Conservation (phyloP, 2,113 vertebrate genomes). For the Erinaceus europaeus region DNA sequence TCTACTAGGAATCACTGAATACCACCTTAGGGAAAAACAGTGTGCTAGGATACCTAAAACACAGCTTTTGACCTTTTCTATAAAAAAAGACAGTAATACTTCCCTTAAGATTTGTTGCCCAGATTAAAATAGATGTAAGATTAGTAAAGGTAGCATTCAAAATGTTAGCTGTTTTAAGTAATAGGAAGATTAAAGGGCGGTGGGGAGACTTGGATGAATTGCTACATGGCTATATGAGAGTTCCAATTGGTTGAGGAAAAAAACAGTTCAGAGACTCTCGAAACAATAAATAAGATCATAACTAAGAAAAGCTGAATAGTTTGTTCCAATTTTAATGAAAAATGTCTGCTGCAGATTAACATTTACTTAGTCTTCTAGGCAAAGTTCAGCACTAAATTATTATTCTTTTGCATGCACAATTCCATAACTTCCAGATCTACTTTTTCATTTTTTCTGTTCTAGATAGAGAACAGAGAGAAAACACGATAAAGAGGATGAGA, state of each 20-base stretch:
- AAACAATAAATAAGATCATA: slow-evolving; percentile 10
- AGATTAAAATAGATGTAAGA: background rate
- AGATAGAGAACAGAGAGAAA: no score
- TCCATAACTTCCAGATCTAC: no score
- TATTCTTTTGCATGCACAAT: no score
- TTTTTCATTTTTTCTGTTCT: no score
- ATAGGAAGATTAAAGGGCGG: no score
- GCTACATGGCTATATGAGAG: background rate
- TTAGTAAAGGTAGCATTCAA: background rate
- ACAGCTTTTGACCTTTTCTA: background rate
- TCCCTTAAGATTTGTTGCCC: slow-evolving; percentile 14
- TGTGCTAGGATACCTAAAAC: background rate
- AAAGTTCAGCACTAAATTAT: slow-evolving; percentile 48
- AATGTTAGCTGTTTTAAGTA: slow-evolving; percentile 1
- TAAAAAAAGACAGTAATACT: slow-evolving; percentile 32
- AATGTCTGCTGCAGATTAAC: background rate
- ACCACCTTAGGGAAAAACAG: background rate
- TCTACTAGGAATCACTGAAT: background rate
- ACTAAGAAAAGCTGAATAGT: background rate
- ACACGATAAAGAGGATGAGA: no score
- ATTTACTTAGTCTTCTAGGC: background rate
- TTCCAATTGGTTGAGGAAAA: background rate
- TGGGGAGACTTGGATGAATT: slow-evolving; percentile 8
- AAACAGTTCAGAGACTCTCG: background rate
- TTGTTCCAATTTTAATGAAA: slow-evolving; percentile 7